Evolutionary conservation across 1,140 invertebrate species (phyloP).

Genomic region (Dufourea novaeangliae): DNA sequence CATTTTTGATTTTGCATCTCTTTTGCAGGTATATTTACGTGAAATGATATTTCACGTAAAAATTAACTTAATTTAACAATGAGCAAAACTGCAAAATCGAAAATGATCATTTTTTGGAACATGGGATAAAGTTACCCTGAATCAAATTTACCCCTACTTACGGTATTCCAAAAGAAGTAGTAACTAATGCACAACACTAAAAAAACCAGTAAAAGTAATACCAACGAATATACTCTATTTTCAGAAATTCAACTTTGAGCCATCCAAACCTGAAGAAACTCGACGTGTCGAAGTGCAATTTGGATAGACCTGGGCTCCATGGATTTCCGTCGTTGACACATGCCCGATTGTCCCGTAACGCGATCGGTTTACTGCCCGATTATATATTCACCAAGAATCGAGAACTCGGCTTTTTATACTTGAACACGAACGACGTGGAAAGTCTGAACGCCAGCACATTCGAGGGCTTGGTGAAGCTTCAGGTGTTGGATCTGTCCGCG

Average conservation of each 20-base stretch:
- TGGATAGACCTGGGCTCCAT: slow-evolving; percentile 83
- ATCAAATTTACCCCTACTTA: no score
- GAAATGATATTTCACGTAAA: no score
- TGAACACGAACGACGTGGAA: slow-evolving; percentile 85
- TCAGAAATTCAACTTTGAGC: slow-evolving; percentile 78
- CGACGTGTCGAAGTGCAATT: slow-evolving; percentile 85
- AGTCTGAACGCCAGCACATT: slow-evolving; percentile 79
- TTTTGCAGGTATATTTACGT: no score
- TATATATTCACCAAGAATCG: slow-evolving; percentile 84
- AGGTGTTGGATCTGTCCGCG: slow-evolving; percentile 85
- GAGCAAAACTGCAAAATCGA: no score
- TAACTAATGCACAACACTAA: no score
- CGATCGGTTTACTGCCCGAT: slow-evolving; percentile 82
- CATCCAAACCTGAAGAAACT: slow-evolving; percentile 80
- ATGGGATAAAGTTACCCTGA: no score
- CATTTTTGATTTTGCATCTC: no score
- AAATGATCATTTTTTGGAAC: no score
- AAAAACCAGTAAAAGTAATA: no score
- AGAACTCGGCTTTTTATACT: slow-evolving; percentile 83
- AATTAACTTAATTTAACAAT: no score
- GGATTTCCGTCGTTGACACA: slow-evolving; percentile 84
- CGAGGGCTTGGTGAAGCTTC: slow-evolving; percentile 76
- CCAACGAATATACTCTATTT: not conserved
- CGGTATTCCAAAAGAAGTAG: no score
- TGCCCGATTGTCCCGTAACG: slow-evolving; percentile 84